phyloP scores from a whole-genome alignment of 2,797 vertebrate genomes.

The Knipowitschia caucasica region DNA sequence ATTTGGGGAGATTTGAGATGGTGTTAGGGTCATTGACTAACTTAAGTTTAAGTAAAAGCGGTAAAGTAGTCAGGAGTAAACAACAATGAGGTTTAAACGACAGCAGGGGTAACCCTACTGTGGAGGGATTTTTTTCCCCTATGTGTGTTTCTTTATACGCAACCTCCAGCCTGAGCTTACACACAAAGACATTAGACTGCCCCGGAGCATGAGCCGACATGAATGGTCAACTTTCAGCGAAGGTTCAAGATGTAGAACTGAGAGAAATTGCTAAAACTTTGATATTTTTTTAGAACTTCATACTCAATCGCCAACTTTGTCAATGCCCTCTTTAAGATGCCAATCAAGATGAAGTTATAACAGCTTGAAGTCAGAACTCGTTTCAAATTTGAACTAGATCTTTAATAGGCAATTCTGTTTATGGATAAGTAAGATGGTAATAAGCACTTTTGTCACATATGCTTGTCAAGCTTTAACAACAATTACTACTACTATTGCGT shows the following conservation, averaged over 20 bases:
- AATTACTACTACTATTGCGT: background rate
- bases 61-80: constrained; percentile 82
- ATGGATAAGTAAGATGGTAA: no score
- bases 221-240: constrained; percentile 36
- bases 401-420: no score
- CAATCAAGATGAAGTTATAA: background rate
- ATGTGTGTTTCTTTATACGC: constrained; percentile 42
- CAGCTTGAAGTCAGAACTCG: background rate
- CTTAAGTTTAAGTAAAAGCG: constrained; percentile 70
- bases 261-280: background rate
- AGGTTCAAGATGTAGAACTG: constrained; percentile 9
- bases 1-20: constrained; percentile 4
- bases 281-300: background rate
- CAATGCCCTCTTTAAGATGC: background rate
- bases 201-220: constrained; percentile 41
- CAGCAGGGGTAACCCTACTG: constrained; percentile 17
- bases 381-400: no score
- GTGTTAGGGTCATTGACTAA: constrained; percentile 65
- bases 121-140: constrained; percentile 10
- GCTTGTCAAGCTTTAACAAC: background rate
- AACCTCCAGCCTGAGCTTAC: constrained; percentile 27
- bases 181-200: constrained; percentile 48
- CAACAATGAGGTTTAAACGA: constrained; percentile 81
- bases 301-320: background rate
- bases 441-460: background rate